phyloP scores from a whole-genome alignment of 2,888 invertebrate species.

The Plusia festucae region DNA sequence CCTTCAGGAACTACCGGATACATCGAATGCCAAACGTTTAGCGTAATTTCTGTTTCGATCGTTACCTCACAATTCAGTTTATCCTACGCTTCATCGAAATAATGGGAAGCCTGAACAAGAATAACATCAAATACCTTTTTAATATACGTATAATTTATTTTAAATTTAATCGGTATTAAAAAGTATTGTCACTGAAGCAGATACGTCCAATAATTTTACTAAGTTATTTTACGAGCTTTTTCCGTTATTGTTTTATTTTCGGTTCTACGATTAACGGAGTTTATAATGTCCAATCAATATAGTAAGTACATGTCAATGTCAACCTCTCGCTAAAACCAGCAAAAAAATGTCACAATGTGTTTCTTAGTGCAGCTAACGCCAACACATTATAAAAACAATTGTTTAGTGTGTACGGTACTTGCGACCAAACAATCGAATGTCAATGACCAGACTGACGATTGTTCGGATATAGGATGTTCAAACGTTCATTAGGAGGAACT shows the following conservation, averaged over 20 bases:
- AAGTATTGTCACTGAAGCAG: too few species aligned
- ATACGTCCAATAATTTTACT: too few species aligned
- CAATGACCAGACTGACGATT: conserved; percentile 7
- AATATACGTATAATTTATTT: too few species aligned
- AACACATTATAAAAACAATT: conserved; percentile 1
- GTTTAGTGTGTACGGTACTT: conserved; percentile 1
- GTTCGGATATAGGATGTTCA: background rate
- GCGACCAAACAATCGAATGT: background rate
- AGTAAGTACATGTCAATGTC: too few species aligned
- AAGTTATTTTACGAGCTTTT: too few species aligned
- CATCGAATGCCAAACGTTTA: conserved; percentile 7
- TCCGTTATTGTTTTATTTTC: too few species aligned
- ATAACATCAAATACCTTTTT: too few species aligned
- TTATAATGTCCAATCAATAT: background rate
- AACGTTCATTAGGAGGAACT: background rate
- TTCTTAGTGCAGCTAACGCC: background rate
- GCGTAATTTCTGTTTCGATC: conserved; percentile 15
- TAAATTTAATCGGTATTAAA: too few species aligned
- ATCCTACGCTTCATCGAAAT: background rate
- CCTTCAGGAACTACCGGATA: conserved; percentile 20
- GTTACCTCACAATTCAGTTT: conserved; percentile 18
- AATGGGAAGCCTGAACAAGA: background rate
- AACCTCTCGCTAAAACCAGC: too few species aligned
- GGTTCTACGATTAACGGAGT: background rate
- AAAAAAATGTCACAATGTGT: background rate